phyloP scores from a whole-genome alignment of 2,113 vertebrate genomes.

The Zapornia atra region DNA sequence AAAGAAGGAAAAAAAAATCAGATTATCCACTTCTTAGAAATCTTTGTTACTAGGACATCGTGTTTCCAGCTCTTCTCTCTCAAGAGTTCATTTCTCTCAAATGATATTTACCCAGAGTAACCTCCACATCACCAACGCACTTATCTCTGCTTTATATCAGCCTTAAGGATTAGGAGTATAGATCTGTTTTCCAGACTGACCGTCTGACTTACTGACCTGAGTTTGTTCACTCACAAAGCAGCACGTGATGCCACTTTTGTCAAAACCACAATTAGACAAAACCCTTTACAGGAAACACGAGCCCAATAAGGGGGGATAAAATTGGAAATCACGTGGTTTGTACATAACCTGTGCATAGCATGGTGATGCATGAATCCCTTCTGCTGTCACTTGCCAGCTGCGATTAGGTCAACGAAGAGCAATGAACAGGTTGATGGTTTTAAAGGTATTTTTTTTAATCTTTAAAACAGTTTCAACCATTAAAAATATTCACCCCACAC shows the following conservation, averaged over 20 bases:
- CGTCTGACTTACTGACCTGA: constrained; percentile 78
- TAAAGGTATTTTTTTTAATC: not conserved
- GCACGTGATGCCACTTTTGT: constrained; percentile 73
- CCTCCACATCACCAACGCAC: constrained; percentile 53
- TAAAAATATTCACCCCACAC: not conserved
- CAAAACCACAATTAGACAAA: constrained; percentile 82
- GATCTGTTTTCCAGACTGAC: constrained; percentile 81
- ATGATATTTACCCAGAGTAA: constrained; percentile 53
- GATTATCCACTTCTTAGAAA: not conserved
- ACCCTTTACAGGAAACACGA: constrained; percentile 87
- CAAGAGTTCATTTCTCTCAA: constrained; percentile 2
- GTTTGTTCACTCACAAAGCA: constrained; percentile 61
- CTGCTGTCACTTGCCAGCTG: constrained; percentile 46
- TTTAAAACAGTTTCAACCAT: not conserved
- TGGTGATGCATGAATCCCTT: not conserved
- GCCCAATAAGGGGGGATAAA: constrained; percentile 76
- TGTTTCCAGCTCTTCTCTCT: constrained; percentile 21
- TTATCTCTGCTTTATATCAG: constrained; percentile 76
- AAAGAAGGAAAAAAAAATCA: not conserved
- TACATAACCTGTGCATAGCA: not conserved
- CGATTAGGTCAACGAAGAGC: not conserved
- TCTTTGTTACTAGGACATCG: not conserved
- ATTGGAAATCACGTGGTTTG: constrained; percentile 75
- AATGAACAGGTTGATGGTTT: not conserved
- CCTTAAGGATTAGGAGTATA: constrained; percentile 76